A percentile compares a stretch with the other conserved stretches of the same genome.
Evolutionary conservation across 2,113 vertebrate genomes (phyloP).

Genomic region (Ptilorrhoa leucosticta): DNA sequence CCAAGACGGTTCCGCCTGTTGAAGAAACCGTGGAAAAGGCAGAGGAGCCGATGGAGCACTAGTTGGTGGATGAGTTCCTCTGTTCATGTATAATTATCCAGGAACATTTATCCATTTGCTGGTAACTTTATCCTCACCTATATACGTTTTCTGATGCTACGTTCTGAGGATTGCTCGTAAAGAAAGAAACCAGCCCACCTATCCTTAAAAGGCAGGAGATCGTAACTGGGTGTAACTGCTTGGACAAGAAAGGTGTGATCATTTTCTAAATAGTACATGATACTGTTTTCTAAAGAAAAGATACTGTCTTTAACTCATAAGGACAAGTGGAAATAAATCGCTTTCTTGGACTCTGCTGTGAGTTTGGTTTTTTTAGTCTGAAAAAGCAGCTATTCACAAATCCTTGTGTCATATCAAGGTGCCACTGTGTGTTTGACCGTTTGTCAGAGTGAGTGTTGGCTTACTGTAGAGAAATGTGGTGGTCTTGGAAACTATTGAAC

Average conservation of each 20-base stretch:
- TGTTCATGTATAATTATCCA: conserved; percentile 5
- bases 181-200: conserved; percentile 22
- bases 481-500: not conserved
- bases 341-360: conserved; percentile 25
- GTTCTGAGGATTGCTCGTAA: conserved; percentile 48
- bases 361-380: not conserved
- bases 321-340: conserved; percentile 73
- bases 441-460: not conserved
- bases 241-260: conserved; percentile 52
- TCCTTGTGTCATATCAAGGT: not conserved
- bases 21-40: conserved; percentile 82
- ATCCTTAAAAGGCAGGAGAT: not conserved
- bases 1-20: conserved; percentile 76
- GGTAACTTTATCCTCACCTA: conserved; percentile 51
- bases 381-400: not conserved
- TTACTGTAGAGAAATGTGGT: not conserved
- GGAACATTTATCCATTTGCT: conserved; percentile 27
- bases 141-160: not conserved
- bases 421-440: not conserved
- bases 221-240: conserved; percentile 46
- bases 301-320: conserved; percentile 67
- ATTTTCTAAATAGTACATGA: conserved; percentile 69
- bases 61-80: conserved; percentile 54
- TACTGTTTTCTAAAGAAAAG: conserved; percentile 72
- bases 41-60: conserved; percentile 96